Base-by-base conservation (phyloP, 2,113 vertebrate species). In the Lanius ludovicianus region DNA sequence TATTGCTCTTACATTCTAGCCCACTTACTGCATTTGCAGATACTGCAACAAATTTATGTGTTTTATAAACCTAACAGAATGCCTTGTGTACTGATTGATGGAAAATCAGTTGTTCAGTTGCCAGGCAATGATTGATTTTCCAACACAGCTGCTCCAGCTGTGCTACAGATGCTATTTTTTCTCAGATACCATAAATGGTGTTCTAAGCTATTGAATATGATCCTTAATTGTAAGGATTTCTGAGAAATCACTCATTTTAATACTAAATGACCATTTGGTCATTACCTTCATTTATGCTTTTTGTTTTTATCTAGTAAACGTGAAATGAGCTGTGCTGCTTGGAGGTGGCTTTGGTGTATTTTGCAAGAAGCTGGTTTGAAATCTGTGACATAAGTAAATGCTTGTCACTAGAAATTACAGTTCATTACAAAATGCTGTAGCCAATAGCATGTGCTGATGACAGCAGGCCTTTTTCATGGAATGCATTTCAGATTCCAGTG, bases 91-190 rank as follows among this genome's bases (percentile, higher is more conserved):
- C 97, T 98, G 98, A 98, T 98, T 98, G 98, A 98, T 98, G 98
- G 98, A 94, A 98, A 98, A 98, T 98, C 97, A 98, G 97, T 92
- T 92, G 88, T 96, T 96, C 96, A 96, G 97, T 98, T 98, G 97
- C 97, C 97, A 97, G 95, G 96, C 96, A 97, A 97, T 98, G 98
- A 98, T 98, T 98, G 98, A 98, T 98, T 98, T 98, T 97, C 98
- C 97, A 97, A 97, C 95, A 96, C 98, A 98, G 97, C 98, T 98
- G 97, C 95, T 98, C 97, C 98, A 98, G 98, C 98, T 98, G 98
- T 97, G 96, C 95, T 95, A 67, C 98, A 98, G 98, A 98, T 98
- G 98, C 95, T 91, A 68, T 96, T 92, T 83, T 97, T 93, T 97
- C 98, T 97, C 95, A 75, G 96, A 94, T 97, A 90, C 94, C 94